Conservation (phyloP, 2,113 vertebrate genomes). For the Muntiacus reevesi region DNA sequence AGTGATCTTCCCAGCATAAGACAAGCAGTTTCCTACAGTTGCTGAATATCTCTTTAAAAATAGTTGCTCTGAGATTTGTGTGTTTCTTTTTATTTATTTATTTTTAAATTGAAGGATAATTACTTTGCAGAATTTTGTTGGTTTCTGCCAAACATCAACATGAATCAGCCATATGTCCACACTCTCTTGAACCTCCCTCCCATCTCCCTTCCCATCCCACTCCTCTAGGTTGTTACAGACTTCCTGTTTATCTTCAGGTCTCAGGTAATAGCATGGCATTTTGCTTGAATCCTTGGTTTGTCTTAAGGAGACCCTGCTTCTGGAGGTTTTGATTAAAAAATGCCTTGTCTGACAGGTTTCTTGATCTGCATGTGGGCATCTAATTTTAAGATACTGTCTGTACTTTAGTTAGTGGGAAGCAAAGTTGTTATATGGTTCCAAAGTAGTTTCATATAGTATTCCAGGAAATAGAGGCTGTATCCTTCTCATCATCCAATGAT, state of each 20-base stretch:
- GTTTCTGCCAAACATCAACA: neutral
- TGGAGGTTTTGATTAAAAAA: conserved; percentile 36
- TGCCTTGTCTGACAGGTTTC: conserved; percentile 7
- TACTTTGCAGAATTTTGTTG: neutral
- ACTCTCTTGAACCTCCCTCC: neutral
- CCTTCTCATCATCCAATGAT: neutral
- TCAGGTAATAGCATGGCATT: neutral
- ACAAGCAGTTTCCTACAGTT: neutral
- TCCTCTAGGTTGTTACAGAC: neutral
- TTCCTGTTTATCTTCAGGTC: neutral
- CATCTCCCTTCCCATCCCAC: neutral
- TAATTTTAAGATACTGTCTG: neutral
- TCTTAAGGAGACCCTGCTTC: neutral
- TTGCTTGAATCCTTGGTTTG: conserved; percentile 14
- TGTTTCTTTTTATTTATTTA: neutral
- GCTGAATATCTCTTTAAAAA: conserved; percentile 33
- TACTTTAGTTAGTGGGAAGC: neutral
- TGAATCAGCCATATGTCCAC: neutral
- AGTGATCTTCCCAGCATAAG: neutral
- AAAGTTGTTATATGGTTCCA: neutral
- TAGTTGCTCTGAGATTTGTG: neutral
- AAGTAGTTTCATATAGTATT: neutral
- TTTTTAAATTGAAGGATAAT: neutral
- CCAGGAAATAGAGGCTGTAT: neutral
- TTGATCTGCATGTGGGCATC: conserved; percentile 3